A percentile compares a stretch with the other conserved stretches of the same genome.
Evolutionary conservation across 2,113 vertebrate genomes (phyloP).

Genomic region (Tyrannus savana): DNA sequence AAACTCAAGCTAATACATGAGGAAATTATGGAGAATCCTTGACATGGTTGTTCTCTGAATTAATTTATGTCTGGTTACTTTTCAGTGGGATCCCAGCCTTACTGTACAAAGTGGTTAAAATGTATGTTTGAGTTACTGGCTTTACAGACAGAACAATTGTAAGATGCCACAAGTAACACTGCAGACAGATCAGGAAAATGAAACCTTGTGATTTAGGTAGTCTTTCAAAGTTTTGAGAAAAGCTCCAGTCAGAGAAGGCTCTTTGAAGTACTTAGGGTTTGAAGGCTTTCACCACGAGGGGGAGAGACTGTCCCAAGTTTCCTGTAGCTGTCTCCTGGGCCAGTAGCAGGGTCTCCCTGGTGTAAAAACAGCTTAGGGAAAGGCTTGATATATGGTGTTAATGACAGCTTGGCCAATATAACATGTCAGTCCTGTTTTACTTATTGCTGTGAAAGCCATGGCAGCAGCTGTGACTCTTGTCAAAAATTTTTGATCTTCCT

Average conservation of each 20-base stretch:
- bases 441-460: background rate
- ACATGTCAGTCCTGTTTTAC: background rate
- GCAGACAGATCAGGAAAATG: background rate
- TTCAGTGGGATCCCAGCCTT: background rate
- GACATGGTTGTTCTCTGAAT: background rate
- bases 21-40: background rate
- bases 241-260: background rate
- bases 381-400: background rate
- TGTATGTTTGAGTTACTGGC: background rate
- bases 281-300: background rate
- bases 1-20: background rate
- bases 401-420: background rate
- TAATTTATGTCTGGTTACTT: background rate
- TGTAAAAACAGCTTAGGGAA: background rate
- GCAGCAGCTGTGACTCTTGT: background rate
- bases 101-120: background rate
- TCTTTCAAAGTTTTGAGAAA: background rate
- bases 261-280: background rate
- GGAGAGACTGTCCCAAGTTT: slow-evolving; percentile 17
- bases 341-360: background rate
- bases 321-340: background rate
- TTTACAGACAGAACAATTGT: background rate
- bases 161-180: background rate
- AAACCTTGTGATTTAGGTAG: background rate
- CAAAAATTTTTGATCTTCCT: background rate